Conservation (phyloP, 2,113 vertebrate species). For the Ctenomys sociabilis region DNA sequence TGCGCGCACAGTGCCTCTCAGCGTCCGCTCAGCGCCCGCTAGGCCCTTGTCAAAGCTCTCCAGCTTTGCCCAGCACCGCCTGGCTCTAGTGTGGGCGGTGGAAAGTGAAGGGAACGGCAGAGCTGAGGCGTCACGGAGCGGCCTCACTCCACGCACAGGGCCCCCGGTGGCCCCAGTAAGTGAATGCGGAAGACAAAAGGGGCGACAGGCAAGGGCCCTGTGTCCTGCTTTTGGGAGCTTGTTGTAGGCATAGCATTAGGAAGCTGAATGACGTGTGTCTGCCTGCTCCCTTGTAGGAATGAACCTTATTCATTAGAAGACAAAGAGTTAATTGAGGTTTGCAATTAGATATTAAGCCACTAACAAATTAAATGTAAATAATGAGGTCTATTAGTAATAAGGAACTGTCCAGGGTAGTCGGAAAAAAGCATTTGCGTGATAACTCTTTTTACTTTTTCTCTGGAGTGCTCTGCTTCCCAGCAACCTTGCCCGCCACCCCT, state of each 20-base stretch:
- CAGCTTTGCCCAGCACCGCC: background rate
- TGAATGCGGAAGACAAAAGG: background rate
- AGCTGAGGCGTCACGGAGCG: background rate
- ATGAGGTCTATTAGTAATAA: background rate
- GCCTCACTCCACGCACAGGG: background rate
- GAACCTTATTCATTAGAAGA: background rate
- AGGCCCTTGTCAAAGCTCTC: no score
- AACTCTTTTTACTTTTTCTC: background rate
- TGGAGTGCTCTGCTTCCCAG: background rate
- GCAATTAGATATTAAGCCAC: background rate
- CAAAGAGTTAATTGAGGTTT: background rate
- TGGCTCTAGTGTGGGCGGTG: background rate
- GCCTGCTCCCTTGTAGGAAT: background rate
- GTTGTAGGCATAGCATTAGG: rapidly evolving
- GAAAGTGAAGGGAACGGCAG: background rate
- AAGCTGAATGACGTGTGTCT: rapidly evolving
- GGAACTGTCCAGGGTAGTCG: background rate
- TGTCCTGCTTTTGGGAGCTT: background rate
- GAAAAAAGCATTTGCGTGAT: background rate
- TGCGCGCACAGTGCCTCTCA: background rate
- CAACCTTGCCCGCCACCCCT: no score
- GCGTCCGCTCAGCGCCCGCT: background rate
- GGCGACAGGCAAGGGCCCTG: rapidly evolving
- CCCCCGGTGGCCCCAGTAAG: background rate
- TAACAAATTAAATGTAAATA: background rate